phyloP scores from a whole-genome alignment of 1,140 invertebrate species.

The Anoplolepis gracilipes region DNA sequence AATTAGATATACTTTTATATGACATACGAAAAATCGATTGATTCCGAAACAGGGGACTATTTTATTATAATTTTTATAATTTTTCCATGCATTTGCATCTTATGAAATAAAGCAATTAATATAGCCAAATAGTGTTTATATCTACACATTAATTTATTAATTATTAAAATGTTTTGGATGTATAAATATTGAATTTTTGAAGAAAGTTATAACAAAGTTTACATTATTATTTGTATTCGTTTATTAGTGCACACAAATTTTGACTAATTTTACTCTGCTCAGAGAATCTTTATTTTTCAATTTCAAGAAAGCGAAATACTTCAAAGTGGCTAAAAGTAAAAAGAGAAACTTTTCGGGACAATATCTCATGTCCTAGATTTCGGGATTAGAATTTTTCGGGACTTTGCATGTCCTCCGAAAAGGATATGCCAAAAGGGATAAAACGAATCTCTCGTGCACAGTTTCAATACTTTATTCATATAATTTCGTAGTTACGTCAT shows the following conservation, averaged over 20 bases:
- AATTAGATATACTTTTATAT: too few species aligned
- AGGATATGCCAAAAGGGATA: conserved; percentile 8
- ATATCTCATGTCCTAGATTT: too few species aligned
- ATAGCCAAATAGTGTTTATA: neutral
- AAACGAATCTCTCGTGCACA: conserved; percentile 50
- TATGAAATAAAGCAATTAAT: conserved; percentile 47
- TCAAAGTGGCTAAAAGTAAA: too few species aligned
- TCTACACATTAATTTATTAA: neutral
- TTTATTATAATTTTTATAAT: too few species aligned
- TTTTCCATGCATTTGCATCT: conserved; percentile 63
- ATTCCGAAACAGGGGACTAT: too few species aligned
- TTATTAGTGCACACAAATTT: neutral
- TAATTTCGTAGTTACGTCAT: conserved; percentile 78
- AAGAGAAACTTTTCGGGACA: too few species aligned
- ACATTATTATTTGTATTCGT: too few species aligned
- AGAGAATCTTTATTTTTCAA: neutral
- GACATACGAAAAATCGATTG: too few species aligned
- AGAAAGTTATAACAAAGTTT: neutral
- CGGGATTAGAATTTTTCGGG: too few species aligned
- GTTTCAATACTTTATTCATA: conserved; percentile 80
- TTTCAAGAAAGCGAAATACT: neutral
- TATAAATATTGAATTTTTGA: neutral
- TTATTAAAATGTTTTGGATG: neutral
- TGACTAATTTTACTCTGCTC: neutral
- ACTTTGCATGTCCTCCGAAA: too few species aligned